Base-by-base conservation (phyloP, 2,113 vertebrate genomes). In the Perccottus glenii region DNA sequence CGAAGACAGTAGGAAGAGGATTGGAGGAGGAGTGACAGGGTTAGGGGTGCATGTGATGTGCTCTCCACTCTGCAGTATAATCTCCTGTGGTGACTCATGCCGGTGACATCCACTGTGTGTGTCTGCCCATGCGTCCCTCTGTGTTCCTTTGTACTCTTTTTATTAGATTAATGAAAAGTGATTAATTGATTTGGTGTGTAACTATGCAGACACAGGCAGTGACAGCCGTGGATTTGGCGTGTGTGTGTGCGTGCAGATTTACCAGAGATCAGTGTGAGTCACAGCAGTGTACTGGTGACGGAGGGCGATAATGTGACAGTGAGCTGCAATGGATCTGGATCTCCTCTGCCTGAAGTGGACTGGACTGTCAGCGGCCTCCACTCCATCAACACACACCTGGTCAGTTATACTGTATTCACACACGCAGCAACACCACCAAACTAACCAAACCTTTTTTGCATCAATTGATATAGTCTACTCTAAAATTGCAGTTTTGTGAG, bases 371-470 rank as follows among this genome's bases (percentile, higher is more conserved):
- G 90, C 0, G 94, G 93, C 5, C 93, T 99, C 19, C 95, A 96
- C 85, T 98, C 98, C 78, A 97, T 98, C 91, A 98, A 97, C 90
- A 98, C 96, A 2, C 97, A 99, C 88, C 94, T 96, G 95, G 97
- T 99, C 2, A 76, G 85, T 72, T 35, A 46, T 46, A n/a, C n/a
- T n/a, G n/a, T n/a, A 49, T 51, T 52, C 58, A 68, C 15, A 43
- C 0, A 40, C 51, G 56, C 46, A 60, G 66, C 32, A 47, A 53
- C 35, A 57, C 52, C 36, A 11, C 11, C 11, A 45, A 27, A 33
- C 19, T 27, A 27, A 27, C 19, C 19, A 27, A 27, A 27, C 19
- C 19, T 27, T 27, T 27, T 40, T 40, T 40, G 8, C 38, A 40
- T 40, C 8, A 40, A 8, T 1, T 40, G 38, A 33, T 27, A 33